Evolutionary conservation across 2,888 invertebrate species (phyloP).

Genomic region (Cyclophora punctaria): DNA sequence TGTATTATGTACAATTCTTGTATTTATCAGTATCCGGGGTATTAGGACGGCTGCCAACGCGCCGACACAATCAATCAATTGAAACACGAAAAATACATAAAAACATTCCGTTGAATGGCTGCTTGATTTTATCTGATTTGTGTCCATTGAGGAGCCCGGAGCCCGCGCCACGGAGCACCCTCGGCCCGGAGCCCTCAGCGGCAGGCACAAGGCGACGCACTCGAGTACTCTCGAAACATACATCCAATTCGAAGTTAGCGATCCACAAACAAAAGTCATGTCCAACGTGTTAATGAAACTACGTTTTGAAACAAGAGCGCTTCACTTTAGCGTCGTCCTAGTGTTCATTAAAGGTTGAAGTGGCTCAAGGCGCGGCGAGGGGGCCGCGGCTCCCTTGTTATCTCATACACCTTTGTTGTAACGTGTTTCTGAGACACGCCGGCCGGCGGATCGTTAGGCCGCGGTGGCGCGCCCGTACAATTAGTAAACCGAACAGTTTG

Average conservation of each 20-base stretch:
- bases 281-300: conserved; percentile 34
- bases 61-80: neutral
- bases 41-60: too few relatives aligned
- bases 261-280: conserved; percentile 20
- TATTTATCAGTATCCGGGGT: too few relatives aligned
- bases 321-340: conserved; percentile 42
- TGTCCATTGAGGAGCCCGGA: too few relatives aligned
- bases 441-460: conserved; percentile 13
- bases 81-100: neutral
- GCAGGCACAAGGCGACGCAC: neutral
- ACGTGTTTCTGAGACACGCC: conserved; percentile 17
- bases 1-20: too few relatives aligned
- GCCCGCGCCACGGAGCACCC: too few relatives aligned
- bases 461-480: conserved; percentile 52
- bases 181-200: neutral
- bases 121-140: too few relatives aligned
- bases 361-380: conserved; percentile 54
- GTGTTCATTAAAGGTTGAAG: conserved; percentile 41
- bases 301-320: conserved; percentile 35
- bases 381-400: conserved; percentile 60
- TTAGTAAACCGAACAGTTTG: conserved; percentile 56
- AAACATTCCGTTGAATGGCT: neutral
- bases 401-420: conserved; percentile 58
- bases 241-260: conserved; percentile 4
- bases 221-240: conserved; percentile 3